A percentile compares a stretch with the other conserved stretches of the same genome.
Conservation (phyloP, 2,888 invertebrate genomes). For the Cancer borealis region DNA sequence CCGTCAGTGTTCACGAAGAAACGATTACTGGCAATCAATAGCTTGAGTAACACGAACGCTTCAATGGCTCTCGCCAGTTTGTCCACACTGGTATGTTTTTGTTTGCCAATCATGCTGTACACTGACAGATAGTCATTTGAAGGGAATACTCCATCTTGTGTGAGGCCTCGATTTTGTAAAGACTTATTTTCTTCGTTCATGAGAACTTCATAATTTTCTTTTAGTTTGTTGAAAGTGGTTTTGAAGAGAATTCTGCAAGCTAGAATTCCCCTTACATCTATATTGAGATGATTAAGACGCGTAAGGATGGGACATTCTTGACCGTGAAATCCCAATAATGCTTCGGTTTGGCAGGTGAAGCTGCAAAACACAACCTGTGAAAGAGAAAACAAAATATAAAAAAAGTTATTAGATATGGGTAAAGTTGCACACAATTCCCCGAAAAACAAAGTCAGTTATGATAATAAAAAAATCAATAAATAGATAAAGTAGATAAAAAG, state of each 20-base stretch:
- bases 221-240: background rate
- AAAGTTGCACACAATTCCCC: background rate
- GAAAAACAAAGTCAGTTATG: background rate
- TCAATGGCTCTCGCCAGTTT: background rate
- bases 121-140: background rate
- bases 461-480: background rate
- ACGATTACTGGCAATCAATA: background rate
- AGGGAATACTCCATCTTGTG: background rate
- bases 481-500: background rate
- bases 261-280: constrained; percentile 10
- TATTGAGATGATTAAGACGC: background rate
- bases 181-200: background rate
- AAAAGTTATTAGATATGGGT: background rate
- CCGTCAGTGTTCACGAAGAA: background rate
- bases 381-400: background rate
- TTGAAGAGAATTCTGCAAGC: constrained; percentile 17
- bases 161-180: background rate
- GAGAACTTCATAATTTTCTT: background rate
- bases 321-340: background rate
- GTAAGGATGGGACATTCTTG: background rate
- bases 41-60: background rate
- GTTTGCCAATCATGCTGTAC: background rate
- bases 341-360: background rate
- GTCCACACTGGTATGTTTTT: background rate
- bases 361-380: constrained; percentile 1